Conservation (phyloP, 2,888 invertebrate genomes). For the Mesodorylaimus sp. region DNA sequence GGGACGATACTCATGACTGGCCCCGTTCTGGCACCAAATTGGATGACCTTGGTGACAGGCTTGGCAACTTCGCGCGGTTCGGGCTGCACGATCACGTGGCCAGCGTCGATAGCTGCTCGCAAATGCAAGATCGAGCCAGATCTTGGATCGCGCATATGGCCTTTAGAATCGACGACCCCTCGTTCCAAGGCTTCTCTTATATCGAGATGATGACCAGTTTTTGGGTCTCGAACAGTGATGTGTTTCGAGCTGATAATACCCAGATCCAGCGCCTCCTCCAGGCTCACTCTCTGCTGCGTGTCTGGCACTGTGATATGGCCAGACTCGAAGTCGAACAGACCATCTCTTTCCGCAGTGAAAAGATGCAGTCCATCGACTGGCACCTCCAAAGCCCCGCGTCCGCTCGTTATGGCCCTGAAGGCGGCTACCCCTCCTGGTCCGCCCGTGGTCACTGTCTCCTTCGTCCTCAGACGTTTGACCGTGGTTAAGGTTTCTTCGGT, state of each 20-base stretch:
- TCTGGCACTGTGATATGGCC: slow-evolving; percentile 66
- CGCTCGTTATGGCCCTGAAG: slow-evolving; percentile 3
- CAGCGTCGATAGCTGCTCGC: neutral
- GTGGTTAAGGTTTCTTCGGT: slow-evolving; percentile 9
- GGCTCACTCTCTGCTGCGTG: slow-evolving; percentile 58
- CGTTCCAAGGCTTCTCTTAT: slow-evolving; percentile 49
- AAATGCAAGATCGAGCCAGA: slow-evolving; percentile 36
- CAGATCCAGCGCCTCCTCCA: slow-evolving; percentile 62
- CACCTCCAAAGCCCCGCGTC: slow-evolving; percentile 40
- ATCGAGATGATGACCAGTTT: slow-evolving; percentile 37
- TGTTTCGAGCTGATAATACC: slow-evolving; percentile 63
- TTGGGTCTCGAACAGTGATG: slow-evolving; percentile 55
- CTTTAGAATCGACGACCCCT: slow-evolving; percentile 53
- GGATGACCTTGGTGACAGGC: slow-evolving; percentile 2
- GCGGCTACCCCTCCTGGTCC: slow-evolving; percentile 4
- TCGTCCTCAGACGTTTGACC: neutral
- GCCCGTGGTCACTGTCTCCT: slow-evolving; percentile 8
- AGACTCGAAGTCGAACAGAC: slow-evolving; percentile 55
- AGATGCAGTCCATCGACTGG: slow-evolving; percentile 63
- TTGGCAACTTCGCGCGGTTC: neutral
- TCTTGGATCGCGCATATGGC: slow-evolving; percentile 43
- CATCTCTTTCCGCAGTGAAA: slow-evolving; percentile 55
- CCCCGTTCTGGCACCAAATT: slow-evolving; percentile 1
- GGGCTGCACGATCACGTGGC: neutral
- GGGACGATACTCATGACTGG: slow-evolving; percentile 3